Conservation (phyloP, 2,888 invertebrate species). For the Cryptocephalus primarius region DNA sequence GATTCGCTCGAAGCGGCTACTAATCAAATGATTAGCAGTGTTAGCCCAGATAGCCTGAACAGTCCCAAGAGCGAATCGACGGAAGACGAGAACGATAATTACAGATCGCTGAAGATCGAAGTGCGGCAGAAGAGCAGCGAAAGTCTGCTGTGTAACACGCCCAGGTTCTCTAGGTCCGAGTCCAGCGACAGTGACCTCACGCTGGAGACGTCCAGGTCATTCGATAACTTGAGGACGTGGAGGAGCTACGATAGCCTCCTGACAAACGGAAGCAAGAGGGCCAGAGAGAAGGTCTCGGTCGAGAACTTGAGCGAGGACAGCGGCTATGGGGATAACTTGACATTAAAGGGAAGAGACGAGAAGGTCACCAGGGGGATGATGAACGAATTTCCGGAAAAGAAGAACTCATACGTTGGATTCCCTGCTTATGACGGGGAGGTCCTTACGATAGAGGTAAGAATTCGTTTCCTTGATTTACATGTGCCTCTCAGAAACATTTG, state of each 20-base stretch:
- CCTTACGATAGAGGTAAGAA: conserved; percentile 15
- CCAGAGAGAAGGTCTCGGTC: conserved; percentile 47
- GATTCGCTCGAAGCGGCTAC: conserved; percentile 40
- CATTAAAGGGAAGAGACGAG: conserved; percentile 18
- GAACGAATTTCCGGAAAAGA: conserved; percentile 9
- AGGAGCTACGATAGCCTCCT: conserved; percentile 35
- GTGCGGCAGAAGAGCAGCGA: conserved; percentile 18
- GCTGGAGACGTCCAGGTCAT: conserved; percentile 30
- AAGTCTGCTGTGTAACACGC: conserved; percentile 25
- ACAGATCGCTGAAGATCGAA: conserved; percentile 28
- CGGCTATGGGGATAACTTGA: conserved; percentile 55
- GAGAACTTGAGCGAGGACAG: conserved; percentile 75
- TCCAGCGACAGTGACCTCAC: conserved; percentile 31
- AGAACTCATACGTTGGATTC: conserved; percentile 19
- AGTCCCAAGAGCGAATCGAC: conserved; percentile 28
- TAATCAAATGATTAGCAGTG: conserved; percentile 27
- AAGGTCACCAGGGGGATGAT: conserved; percentile 15
- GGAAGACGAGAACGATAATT: conserved; percentile 29
- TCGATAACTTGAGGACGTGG: conserved; percentile 35
- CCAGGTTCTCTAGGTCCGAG: conserved; percentile 36
- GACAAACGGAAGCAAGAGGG: conserved; percentile 12
- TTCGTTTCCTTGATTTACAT: no score
- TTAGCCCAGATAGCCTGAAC: conserved; percentile 44
- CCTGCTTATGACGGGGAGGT: conserved; percentile 21
- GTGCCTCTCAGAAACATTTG: no score